A percentile compares a stretch with the other conserved stretches of the same genome.
Evolutionary conservation across 1,140 invertebrate genomes (phyloP).

Genomic region (Phocides pigmalion): DNA sequence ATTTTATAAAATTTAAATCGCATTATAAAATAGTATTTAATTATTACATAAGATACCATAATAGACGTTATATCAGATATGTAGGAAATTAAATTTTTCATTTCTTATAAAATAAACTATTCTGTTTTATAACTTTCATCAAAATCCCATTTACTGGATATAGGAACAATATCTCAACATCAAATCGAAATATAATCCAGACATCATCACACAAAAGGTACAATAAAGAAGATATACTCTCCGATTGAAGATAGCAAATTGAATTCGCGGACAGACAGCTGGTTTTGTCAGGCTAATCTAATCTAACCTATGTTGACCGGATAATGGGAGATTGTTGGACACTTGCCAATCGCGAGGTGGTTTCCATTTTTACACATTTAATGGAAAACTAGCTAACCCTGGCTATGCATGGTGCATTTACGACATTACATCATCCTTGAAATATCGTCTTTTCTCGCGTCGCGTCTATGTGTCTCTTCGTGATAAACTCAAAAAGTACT

Average conservation of each 20-base stretch:
- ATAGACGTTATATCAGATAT: no score
- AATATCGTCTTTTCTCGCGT: no score
- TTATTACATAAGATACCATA: no score
- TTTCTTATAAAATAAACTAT: no score
- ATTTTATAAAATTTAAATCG: no score
- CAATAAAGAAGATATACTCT: constrained; percentile 7
- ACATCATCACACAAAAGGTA: not conserved
- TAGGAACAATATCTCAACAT: not conserved
- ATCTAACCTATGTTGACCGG: constrained; percentile 9
- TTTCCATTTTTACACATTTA: not conserved
- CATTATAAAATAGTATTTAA: no score
- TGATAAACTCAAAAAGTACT: no score
- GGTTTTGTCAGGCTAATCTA: constrained; percentile 18
- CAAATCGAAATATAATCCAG: not conserved
- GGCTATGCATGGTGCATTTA: not conserved
- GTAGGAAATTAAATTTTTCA: no score
- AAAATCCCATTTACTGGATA: not conserved
- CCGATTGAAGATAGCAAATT: constrained; percentile 7
- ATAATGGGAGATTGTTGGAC: not conserved
- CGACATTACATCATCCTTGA: not conserved
- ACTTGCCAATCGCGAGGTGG: not conserved
- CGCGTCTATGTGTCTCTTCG: no score
- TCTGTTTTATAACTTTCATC: no score
- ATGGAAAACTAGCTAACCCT: not conserved
- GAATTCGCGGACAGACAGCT: constrained; percentile 19